A percentile compares a stretch with the other conserved stretches of the same genome.
Evolutionary conservation across 64 coral and sea anemone species (phyloP).

Genomic region (Actinia equina): DNA sequence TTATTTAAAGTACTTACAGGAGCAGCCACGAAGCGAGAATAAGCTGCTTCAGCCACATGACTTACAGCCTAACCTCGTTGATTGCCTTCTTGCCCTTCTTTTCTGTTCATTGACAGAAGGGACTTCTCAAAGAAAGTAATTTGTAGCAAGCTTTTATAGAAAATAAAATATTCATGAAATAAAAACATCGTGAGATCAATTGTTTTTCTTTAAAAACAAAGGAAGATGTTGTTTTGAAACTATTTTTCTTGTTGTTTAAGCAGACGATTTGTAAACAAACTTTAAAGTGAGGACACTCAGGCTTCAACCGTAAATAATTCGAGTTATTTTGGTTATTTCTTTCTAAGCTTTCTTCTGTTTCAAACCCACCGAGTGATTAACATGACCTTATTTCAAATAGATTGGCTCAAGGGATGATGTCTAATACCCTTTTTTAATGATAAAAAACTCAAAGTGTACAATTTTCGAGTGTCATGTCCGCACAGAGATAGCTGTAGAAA

Average conservation of each 20-base stretch:
- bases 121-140: not conserved
- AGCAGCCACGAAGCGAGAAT: not conserved
- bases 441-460: too few species aligned
- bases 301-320: too few species aligned
- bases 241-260: not conserved
- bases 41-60: constrained; percentile 22
- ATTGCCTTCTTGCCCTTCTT: not conserved
- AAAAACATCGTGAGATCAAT: not conserved
- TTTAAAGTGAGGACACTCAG: too few species aligned
- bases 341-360: too few species aligned
- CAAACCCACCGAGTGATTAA: too few species aligned
- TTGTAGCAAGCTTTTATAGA: not conserved
- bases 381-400: too few species aligned
- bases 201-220: not conserved
- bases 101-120: not conserved
- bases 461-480: too few species aligned
- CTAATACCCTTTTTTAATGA: too few species aligned
- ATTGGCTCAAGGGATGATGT: too few species aligned
- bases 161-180: not conserved
- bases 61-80: constrained; percentile 11
- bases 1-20: not conserved
- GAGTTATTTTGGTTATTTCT: too few species aligned
- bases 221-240: not conserved
- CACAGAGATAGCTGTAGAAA: too few species aligned
- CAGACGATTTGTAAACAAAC: not conserved